A percentile compares a stretch with the other conserved stretches of the same genome.
These are phyloP conservation scores for Centropristis striata DNA, from an alignment of 2,113 vertebrate genomes.

Conservation along the genomic window DNA sequence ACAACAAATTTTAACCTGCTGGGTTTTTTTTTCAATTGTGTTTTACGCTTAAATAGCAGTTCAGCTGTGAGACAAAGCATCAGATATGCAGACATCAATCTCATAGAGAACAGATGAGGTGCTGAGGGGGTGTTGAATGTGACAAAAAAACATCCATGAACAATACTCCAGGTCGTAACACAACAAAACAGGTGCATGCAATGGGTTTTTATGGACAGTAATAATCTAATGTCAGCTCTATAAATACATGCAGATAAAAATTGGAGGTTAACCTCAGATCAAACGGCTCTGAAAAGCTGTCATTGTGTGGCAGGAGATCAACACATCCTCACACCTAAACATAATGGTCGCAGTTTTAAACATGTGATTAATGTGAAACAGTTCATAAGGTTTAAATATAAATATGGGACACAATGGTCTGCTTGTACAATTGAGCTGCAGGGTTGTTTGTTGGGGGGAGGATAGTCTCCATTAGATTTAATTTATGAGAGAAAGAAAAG, in stretches of 20 bases:
- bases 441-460: too few species aligned
- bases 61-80: too few species aligned
- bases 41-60: not conserved
- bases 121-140: fast-evolving
- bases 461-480: not conserved
- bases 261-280: too few species aligned
- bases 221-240: not conserved
- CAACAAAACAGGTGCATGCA: not conserved
- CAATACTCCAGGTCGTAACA: not conserved
- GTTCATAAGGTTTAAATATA: too few species aligned
- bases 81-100: not conserved
- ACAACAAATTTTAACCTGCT: not conserved
- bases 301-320: not conserved
- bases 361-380: too few species aligned
- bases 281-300: not conserved
- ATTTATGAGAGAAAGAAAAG: not conserved
- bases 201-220: not conserved
- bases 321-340: too few species aligned
- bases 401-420: too few species aligned
- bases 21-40: not conserved
- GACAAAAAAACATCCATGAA: not conserved
- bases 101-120: not conserved
- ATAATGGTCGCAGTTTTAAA: too few species aligned
- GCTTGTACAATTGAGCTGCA: too few species aligned
- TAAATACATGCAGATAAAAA: too few species aligned